Evolutionary conservation across 2,888 invertebrate species (phyloP).

Genomic region (Protodeltote pygarga): DNA sequence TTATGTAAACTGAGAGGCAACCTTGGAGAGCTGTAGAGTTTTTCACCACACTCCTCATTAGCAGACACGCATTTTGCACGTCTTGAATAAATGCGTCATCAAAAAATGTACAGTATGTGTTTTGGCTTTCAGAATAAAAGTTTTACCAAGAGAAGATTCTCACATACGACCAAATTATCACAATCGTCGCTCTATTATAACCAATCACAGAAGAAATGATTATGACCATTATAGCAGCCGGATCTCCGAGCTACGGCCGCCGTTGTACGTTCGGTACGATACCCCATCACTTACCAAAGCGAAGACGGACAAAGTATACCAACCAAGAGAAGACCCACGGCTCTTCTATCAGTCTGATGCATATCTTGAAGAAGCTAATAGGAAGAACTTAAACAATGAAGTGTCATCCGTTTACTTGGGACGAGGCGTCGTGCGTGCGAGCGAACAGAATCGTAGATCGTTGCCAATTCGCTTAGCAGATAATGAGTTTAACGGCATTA

Average conservation of each 20-base stretch:
- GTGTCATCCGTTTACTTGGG: constrained; percentile 72
- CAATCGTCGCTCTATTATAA: constrained; percentile 55
- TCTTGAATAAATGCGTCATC: constrained; percentile 20
- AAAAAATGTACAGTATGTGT: constrained; percentile 5
- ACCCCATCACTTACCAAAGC: constrained; percentile 56
- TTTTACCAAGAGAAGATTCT: constrained; percentile 55
- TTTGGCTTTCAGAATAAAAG: constrained; percentile 62
- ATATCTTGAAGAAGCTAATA: constrained; percentile 74
- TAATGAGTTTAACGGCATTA: constrained; percentile 50
- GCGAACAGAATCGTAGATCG: constrained; percentile 46
- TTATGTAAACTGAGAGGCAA: constrained; percentile 44
- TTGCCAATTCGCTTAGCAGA: constrained; percentile 50
- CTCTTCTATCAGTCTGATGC: constrained; percentile 79
- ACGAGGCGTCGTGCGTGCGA: constrained; percentile 64
- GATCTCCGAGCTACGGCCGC: constrained; percentile 60
- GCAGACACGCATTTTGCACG: constrained; percentile 20
- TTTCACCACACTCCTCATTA: constrained; percentile 39
- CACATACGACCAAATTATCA: constrained; percentile 37
- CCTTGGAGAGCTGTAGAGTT: constrained; percentile 25
- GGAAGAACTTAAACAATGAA: constrained; percentile 68
- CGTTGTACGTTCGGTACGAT: constrained; percentile 59
- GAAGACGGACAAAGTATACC: constrained; percentile 66
- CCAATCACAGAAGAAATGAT: constrained; percentile 66
- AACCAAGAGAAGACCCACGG: constrained; percentile 78
- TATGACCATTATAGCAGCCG: constrained; percentile 75